Evolutionary conservation across 2,797 vertebrate species (phyloP).

Genomic region (Acropternis orthonyx): DNA sequence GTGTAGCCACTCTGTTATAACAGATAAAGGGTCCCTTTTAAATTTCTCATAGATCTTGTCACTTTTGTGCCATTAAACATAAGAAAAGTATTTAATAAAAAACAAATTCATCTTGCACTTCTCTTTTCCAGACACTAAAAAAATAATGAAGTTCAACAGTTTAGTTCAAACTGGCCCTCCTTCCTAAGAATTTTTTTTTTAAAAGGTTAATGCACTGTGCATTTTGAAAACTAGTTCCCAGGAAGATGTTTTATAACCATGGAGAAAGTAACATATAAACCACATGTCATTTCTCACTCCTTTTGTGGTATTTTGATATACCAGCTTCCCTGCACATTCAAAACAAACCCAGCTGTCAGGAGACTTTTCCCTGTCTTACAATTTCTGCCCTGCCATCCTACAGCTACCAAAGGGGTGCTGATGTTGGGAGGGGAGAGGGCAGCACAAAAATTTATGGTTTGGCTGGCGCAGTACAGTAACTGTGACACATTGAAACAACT

Average conservation of each 20-base stretch:
- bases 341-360: not conserved
- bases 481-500: conserved; percentile 48
- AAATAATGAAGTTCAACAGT: not conserved
- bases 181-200: not conserved
- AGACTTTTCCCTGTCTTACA: not conserved
- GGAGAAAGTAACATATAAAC: not conserved
- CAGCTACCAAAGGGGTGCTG: not conserved
- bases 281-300: not conserved
- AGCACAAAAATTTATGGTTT: not conserved
- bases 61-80: not conserved
- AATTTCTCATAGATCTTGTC: not conserved
- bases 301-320: not conserved
- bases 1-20: not conserved
- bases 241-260: not conserved
- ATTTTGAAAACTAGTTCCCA: not conserved
- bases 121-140: not conserved
- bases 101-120: not conserved
- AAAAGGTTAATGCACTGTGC: not conserved
- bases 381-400: conserved; percentile 2
- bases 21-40: not conserved
- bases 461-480: not conserved
- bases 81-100: not conserved
- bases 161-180: not conserved
- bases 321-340: not conserved
- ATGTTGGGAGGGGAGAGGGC: not conserved